Percentiles rank a stretch among this genome's conserved stretches.
Evolutionary conservation across 2,888 invertebrate genomes (phyloP).

Genomic region (Chironomus riparius): DNA sequence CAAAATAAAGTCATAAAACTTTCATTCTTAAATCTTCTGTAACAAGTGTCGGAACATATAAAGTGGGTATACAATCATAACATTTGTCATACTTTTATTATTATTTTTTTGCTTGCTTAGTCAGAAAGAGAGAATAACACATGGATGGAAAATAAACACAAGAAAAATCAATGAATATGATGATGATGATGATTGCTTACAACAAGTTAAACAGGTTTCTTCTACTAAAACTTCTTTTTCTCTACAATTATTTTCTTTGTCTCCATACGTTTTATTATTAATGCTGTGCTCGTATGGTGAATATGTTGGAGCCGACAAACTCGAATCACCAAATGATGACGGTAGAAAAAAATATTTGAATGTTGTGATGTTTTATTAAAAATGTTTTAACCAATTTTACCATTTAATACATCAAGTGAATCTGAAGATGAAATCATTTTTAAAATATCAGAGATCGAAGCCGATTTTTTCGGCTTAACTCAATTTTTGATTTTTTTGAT

Average conservation of each 20-base stretch:
- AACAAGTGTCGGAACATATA: neutral
- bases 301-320: too few species aligned
- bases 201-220: conserved; percentile 18
- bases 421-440: neutral
- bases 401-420: neutral
- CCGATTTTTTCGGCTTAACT: too few species aligned
- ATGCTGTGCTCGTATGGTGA: too few species aligned
- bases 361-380: neutral
- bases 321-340: too few species aligned
- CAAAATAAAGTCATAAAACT: neutral
- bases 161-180: neutral
- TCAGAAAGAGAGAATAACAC: too few species aligned
- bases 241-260: neutral
- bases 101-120: neutral
- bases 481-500: too few species aligned
- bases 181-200: neutral
- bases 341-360: neutral
- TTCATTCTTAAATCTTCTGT: neutral
- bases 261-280: neutral
- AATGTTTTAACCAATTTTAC: too few species aligned
- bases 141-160: too few species aligned
- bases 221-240: neutral
- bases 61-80: neutral
- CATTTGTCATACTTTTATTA: neutral
- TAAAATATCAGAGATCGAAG: too few species aligned